Conservation (phyloP, 2,113 vertebrate species). For the Pao palembangensis region DNA sequence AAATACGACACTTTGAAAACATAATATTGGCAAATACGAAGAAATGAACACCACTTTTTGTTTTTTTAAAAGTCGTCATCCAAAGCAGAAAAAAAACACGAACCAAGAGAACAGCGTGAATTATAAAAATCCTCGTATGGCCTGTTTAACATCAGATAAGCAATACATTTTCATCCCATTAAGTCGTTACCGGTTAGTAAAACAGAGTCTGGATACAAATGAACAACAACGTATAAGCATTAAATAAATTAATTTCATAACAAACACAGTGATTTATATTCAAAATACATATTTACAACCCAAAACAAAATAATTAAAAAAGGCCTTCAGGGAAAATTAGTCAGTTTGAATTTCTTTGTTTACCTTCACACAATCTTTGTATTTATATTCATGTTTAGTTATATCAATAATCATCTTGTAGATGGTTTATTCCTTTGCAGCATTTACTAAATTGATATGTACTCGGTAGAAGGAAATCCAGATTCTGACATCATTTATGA, state of each 20-base stretch:
- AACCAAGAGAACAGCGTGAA: conserved; percentile 41
- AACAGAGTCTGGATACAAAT: conserved; percentile 56
- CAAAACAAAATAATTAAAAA: conserved; percentile 37
- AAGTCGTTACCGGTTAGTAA: conserved; percentile 64
- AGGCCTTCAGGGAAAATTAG: conserved; percentile 39
- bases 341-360: conserved; percentile 34
- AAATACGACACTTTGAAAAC: conserved; percentile 54
- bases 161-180: conserved; percentile 38
- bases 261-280: conserved; percentile 69
- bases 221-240: conserved; percentile 70
- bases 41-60: conserved; percentile 53
- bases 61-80: conserved; percentile 49
- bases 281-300: conserved; percentile 77
- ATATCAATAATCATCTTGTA: conserved; percentile 29
- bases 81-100: conserved; percentile 43
- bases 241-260: conserved; percentile 80
- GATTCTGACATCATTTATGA: conserved; percentile 67
- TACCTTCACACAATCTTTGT: conserved; percentile 24
- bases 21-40: conserved; percentile 58
- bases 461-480: conserved; percentile 56
- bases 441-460: conserved; percentile 73
- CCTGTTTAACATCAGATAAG: conserved; percentile 42
- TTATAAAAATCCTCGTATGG: conserved; percentile 37
- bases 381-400: conserved; percentile 17
- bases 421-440: conserved; percentile 57